Base-by-base conservation (phyloP, 1,140 invertebrate species). In the Sitophilus oryzae region DNA sequence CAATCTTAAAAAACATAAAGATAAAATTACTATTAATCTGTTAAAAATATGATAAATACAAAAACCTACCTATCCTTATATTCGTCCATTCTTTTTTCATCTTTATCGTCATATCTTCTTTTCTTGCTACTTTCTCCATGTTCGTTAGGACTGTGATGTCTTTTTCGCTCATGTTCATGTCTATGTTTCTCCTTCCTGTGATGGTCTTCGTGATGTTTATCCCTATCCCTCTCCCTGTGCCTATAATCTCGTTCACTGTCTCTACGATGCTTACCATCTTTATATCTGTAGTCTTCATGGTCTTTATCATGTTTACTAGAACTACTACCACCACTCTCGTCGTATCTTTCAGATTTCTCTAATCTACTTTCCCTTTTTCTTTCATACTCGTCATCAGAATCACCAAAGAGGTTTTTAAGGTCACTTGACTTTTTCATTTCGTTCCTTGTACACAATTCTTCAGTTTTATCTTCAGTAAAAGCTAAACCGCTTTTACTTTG, bases 351-450 rank as follows among this genome's bases (percentile, higher is more conserved):
- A 36, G n/a, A 1, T 47, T 22, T 3, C 44, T 58, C 22, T 52
- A 45, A 16, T 34, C 19, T 23, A 11, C 4, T n/a, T 21, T 5
- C 1, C n/a, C n/a, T 9, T 42, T 23, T 16, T 47, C 37, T 18
- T 30, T 47, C 46, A 21, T 21, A 25, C 22, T 58, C 56, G 1
- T 61, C 59, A 47, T 61, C 59, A 40, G 53, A 56, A 11, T 56
- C 53, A n/a, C 59, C 59, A 34, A 61, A 61, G 10, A 61, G 52
- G 19, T 37, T 48, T 38, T 51, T 61, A 14, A 54, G n/a, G 25
- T 60, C 45, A 23, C 21, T 55, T 18, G 36, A 30, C 21, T 56
- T 56, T 21, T 23, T 56, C 53, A 56, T 56, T 11, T 38, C 41
- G n/a, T 10, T 20, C 5, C 9, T 25, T 1, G 10, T 20, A 35